Evolutionary conservation across 2,888 invertebrate genomes (phyloP).

Genomic region (Lysandra bellargus): DNA sequence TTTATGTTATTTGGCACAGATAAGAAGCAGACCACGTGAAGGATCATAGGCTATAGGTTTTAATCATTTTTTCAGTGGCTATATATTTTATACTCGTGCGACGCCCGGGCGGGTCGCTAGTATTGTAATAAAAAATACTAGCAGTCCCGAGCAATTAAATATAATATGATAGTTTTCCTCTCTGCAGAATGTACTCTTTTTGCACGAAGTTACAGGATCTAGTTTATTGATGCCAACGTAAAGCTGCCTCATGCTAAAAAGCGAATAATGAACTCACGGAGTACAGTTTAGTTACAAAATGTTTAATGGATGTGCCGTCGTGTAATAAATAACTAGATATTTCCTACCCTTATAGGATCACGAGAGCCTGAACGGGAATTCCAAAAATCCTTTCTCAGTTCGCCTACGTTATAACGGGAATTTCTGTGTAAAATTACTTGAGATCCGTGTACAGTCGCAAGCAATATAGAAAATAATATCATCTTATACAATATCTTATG

Average conservation of each 20-base stretch:
- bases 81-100: too few relatives aligned
- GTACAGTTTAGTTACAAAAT: neutral
- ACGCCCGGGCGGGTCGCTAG: too few relatives aligned
- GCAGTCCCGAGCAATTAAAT: too few relatives aligned
- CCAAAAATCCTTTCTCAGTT: constrained; percentile 8
- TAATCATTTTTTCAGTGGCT: too few relatives aligned
- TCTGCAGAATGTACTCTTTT: neutral
- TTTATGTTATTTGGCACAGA: too few relatives aligned
- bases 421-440: neutral
- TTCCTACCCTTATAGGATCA: constrained; percentile 7
- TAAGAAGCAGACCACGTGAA: too few relatives aligned
- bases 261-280: neutral
- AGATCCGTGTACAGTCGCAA: neutral
- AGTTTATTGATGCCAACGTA: neutral
- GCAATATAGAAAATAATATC: neutral
- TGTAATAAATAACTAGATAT: constrained; percentile 3
- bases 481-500: too few relatives aligned
- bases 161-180: too few relatives aligned
- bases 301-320: neutral
- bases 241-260: neutral
- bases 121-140: too few relatives aligned
- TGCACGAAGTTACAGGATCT: neutral
- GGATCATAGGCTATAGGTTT: too few relatives aligned
- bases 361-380: neutral
- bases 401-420: neutral